Percentiles rank a stretch among this genome's conserved stretches.
Conservation (phyloP, 2,888 invertebrate genomes). For the Pammene aurita region DNA sequence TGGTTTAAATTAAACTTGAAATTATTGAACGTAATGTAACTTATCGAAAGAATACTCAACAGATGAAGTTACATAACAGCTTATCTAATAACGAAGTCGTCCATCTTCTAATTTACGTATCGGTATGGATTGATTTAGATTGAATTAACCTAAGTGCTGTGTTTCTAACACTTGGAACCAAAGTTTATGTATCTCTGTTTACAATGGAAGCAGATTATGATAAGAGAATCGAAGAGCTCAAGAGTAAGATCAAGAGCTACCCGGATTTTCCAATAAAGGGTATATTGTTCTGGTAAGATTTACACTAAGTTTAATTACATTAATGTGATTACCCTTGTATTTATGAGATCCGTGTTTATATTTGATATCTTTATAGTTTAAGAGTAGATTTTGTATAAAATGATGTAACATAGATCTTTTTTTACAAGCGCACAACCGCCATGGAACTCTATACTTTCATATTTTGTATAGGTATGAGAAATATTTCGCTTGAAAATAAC, state of each 20-base stretch:
- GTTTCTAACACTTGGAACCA: not conserved
- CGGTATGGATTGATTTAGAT: not conserved
- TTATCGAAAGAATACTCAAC: not conserved
- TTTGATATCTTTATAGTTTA: too few relatives aligned
- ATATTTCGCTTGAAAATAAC: too few relatives aligned
- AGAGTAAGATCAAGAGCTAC: slow-evolving; percentile 86
- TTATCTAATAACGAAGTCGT: slow-evolving; percentile 1
- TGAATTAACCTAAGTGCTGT: not conserved
- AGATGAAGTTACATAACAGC: slow-evolving; percentile 4
- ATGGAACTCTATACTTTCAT: not conserved
- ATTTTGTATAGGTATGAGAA: too few relatives aligned
- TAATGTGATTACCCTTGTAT: not conserved
- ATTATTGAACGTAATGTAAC: not conserved
- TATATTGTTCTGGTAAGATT: slow-evolving; percentile 90
- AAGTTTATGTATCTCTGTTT: slow-evolving; percentile 1
- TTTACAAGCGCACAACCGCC: not conserved
- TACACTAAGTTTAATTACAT: not conserved
- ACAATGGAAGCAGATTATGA: slow-evolving; percentile 64
- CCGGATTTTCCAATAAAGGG: slow-evolving; percentile 94
- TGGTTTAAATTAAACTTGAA: not conserved
- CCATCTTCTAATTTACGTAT: not conserved
- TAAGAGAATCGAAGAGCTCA: slow-evolving; percentile 84
- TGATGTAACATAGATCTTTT: too few relatives aligned
- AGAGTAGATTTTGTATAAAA: too few relatives aligned
- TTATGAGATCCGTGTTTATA: not conserved